Percentiles rank a stretch among this genome's conserved stretches.
phyloP scores from a whole-genome alignment of 2,797 vertebrate species.

The Falco naumanni region DNA sequence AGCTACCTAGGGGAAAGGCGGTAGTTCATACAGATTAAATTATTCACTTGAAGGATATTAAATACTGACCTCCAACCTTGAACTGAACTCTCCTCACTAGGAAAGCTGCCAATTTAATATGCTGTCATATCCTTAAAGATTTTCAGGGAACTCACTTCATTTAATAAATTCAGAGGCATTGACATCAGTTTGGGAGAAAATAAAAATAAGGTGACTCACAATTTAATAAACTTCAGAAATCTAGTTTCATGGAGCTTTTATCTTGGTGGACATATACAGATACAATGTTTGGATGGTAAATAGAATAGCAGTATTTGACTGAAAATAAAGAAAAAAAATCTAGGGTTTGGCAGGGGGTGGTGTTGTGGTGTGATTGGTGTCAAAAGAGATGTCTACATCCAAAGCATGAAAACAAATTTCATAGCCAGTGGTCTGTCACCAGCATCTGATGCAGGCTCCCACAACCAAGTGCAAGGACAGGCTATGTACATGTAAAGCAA shows the following conservation, averaged over 20 bases:
- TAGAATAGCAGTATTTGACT: background rate
- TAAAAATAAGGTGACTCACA: background rate
- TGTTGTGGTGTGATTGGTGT: background rate
- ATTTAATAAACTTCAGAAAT: background rate
- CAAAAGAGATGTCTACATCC: background rate
- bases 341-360: too few relatives aligned
- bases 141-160: background rate
- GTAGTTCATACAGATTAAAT: background rate
- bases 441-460: background rate
- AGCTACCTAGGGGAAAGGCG: background rate
- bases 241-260: background rate
- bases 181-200: background rate
- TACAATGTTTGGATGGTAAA: background rate
- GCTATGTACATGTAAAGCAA: background rate
- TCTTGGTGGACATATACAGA: background rate
- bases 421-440: background rate
- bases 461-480: background rate
- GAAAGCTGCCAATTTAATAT: conserved; percentile 5
- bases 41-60: background rate
- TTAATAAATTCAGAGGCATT: background rate
- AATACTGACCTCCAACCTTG: background rate
- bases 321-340: background rate
- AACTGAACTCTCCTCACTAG: background rate
- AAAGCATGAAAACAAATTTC: background rate
- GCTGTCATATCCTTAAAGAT: background rate